phyloP scores from a whole-genome alignment of 2,888 invertebrate genomes.

The Cremastobaeus sp. region DNA sequence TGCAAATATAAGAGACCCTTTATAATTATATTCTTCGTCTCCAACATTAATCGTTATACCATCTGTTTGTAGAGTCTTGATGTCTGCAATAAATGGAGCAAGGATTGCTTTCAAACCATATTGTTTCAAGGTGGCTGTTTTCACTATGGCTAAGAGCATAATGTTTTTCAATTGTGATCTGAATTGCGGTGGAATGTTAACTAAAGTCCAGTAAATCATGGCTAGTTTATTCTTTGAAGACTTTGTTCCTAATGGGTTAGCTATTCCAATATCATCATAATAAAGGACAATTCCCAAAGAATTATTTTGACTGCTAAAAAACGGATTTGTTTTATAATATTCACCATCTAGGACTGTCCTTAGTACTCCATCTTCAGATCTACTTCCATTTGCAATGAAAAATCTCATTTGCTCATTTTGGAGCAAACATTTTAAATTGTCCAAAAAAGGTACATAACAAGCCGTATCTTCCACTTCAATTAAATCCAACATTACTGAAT shows the following conservation, averaged over 20 bases:
- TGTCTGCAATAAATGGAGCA: not conserved
- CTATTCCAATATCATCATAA: slow-evolving; percentile 39
- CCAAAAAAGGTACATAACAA: slow-evolving; percentile 58
- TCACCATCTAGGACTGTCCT: not conserved
- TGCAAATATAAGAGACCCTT: slow-evolving; percentile 56
- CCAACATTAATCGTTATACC: not conserved
- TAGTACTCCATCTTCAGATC: not conserved
- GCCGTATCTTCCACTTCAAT: not conserved
- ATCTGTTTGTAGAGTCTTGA: not conserved
- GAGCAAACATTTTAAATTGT: not conserved
- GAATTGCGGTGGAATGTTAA: not conserved
- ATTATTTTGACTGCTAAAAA: slow-evolving; percentile 25
- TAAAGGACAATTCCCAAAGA: slow-evolving; percentile 62
- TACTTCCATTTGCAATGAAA: not conserved
- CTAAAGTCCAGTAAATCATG: no score
- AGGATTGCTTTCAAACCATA: not conserved
- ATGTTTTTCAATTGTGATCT: not conserved
- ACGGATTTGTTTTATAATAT: slow-evolving; percentile 22
- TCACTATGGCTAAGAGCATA: not conserved
- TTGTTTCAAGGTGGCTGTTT: not conserved
- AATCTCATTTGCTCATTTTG: not conserved
- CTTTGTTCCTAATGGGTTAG: not conserved
- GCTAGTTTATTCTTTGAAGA: not conserved
- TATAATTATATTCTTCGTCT: slow-evolving; percentile 27
- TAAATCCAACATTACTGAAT: not conserved